Percentiles rank a stretch among this genome's conserved stretches.
phyloP scores from a whole-genome alignment of 1,140 invertebrate species.

The Psilanteris sp. region DNA sequence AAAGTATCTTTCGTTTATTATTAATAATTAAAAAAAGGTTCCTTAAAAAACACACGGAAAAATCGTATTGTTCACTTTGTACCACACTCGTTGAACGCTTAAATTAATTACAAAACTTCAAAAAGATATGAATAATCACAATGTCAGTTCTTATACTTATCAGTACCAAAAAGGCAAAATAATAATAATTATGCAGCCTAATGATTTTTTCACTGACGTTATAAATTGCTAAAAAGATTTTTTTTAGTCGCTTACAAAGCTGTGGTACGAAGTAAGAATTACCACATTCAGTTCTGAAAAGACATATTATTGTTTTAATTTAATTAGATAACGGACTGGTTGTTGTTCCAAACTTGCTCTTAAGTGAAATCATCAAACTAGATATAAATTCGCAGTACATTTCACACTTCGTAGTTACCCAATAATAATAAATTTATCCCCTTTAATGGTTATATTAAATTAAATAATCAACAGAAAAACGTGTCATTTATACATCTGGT shows the following conservation, averaged over 20 bases:
- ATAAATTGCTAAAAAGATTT: slow-evolving; percentile 10
- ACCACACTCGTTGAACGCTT: slow-evolving; percentile 47
- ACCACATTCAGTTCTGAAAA: slow-evolving; percentile 43
- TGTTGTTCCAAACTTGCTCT: slow-evolving; percentile 53
- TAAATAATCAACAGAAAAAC: slow-evolving; percentile 44
- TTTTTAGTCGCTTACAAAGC: slow-evolving; percentile 31
- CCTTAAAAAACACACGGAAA: slow-evolving; percentile 56
- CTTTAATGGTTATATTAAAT: slow-evolving; percentile 38
- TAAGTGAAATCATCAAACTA: slow-evolving; percentile 65
- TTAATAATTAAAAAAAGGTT: slow-evolving; percentile 48
- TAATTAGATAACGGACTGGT: slow-evolving; percentile 55
- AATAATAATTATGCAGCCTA: no score
- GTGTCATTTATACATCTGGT: slow-evolving; percentile 35
- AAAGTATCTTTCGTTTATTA: slow-evolving; percentile 40
- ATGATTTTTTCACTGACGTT: slow-evolving; percentile 8
- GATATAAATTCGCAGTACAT: slow-evolving; percentile 65
- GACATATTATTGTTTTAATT: slow-evolving; percentile 25
- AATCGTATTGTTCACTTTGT: slow-evolving; percentile 42
- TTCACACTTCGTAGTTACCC: slow-evolving; percentile 13
- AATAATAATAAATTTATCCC: slow-evolving; percentile 28
- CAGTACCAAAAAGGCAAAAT: slow-evolving; percentile 14
- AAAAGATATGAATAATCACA: slow-evolving; percentile 6
- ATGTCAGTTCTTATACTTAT: slow-evolving; percentile 7
- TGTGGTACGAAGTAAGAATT: slow-evolving; percentile 49
- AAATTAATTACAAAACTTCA: slow-evolving; percentile 16